Evolutionary conservation across 2,888 invertebrate species (phyloP).

Genomic region (Dryocosmus kuriphilus): DNA sequence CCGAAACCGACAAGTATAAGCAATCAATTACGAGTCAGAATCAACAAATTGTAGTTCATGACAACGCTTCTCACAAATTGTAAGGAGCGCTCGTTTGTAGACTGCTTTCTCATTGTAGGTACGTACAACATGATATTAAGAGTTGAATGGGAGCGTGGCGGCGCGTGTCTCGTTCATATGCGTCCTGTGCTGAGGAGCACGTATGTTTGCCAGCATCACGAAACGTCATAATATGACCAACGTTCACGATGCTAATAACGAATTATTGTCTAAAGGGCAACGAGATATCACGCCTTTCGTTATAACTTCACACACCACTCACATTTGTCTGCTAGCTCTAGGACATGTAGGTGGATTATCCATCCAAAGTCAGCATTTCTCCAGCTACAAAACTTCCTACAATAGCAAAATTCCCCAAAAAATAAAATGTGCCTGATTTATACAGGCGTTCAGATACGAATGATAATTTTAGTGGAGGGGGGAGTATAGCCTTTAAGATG

Average conservation of each 20-base stretch:
- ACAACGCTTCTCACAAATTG: constrained; percentile 42
- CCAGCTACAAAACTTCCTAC: too few relatives aligned
- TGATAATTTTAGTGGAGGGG: too few relatives aligned
- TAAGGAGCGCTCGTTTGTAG: constrained; percentile 31
- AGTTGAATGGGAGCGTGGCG: constrained; percentile 73
- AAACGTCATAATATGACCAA: constrained; percentile 70
- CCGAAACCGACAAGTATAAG: not conserved
- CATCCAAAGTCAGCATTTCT: too few relatives aligned
- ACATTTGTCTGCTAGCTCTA: constrained; percentile 11
- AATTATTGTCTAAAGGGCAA: constrained; percentile 63
- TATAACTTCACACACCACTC: constrained; percentile 43
- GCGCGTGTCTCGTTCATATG: constrained; percentile 71
- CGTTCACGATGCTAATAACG: constrained; percentile 71
- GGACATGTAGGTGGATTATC: too few relatives aligned
- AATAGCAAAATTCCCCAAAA: too few relatives aligned
- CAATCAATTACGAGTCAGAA: constrained; percentile 31
- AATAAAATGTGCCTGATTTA: too few relatives aligned
- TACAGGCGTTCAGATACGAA: too few relatives aligned
- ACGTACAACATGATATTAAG: constrained; percentile 56
- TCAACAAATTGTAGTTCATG: constrained; percentile 41
- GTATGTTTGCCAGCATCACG: constrained; percentile 71
- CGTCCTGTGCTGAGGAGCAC: constrained; percentile 60
- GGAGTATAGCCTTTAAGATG: too few relatives aligned
- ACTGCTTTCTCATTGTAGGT: constrained; percentile 49
- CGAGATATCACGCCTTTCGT: constrained; percentile 56